Percentiles rank a stretch among this genome's conserved stretches.
These are phyloP conservation scores for Plecotus auritus DNA, from an alignment of 2,113 vertebrate species.

Conservation along the genomic window DNA sequence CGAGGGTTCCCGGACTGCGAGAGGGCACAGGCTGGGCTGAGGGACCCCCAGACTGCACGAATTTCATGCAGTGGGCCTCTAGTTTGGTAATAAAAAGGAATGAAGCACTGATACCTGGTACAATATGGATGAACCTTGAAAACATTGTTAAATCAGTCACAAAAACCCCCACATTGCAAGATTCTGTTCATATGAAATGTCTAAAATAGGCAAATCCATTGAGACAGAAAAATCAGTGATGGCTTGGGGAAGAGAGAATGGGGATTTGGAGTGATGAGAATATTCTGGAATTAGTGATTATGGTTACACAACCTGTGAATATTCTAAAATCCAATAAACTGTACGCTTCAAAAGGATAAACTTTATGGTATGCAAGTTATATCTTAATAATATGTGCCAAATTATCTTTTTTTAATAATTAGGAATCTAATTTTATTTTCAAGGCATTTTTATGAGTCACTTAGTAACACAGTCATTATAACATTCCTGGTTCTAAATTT, in stretches of 20 bases:
- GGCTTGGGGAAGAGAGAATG: background rate
- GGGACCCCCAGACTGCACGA: too few species aligned
- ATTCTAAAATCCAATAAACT: background rate
- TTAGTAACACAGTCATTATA: background rate
- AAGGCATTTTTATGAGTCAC: background rate
- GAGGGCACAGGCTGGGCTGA: too few species aligned
- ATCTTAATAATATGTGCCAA: background rate
- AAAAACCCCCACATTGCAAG: background rate
- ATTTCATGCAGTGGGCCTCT: too few species aligned
- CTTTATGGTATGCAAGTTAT: background rate
- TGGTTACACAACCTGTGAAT: background rate
- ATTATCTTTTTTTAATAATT: background rate
- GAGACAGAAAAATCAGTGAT: background rate
- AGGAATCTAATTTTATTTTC: slow-evolving; percentile 30
- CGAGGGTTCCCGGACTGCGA: too few species aligned
- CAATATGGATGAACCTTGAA: background rate
- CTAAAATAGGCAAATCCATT: background rate
- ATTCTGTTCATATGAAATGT: background rate
- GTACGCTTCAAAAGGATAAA: background rate
- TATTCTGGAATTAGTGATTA: background rate
- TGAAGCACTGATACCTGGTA: background rate
- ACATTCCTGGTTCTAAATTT: background rate
- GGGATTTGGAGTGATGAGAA: background rate
- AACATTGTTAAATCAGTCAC: background rate
- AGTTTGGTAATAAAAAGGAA: background rate